Evolutionary conservation across 2,888 invertebrate genomes (phyloP), one percentile per base, ranked within the genome.

Genomic region (Patella pellucida): DNA sequence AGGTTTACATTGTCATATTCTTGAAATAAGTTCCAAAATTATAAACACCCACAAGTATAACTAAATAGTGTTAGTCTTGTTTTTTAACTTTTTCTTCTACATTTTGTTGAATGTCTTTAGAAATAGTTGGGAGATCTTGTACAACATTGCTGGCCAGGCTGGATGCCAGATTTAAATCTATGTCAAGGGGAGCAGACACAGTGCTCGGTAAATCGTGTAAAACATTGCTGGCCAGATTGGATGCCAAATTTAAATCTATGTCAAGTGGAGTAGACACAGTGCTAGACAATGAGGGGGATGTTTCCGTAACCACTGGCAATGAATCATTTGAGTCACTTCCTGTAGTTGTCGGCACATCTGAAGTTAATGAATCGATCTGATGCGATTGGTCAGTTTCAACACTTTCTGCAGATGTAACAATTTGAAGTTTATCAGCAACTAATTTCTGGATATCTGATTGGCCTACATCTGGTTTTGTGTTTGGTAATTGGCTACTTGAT

Each of bases 21-120:
- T 41, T 41, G 41, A 41, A 9, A 0, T 9, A 41, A 41, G 41
- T 41, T 41, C 41, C 41, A 41, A 41, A 31, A 41, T 41, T 9
- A 41, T 41, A 41, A 41, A 41, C 9, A 9, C 41, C 41, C 41
- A 7, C 41, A 41, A 41, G 0, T 41, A 68, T 3, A 73, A 67
- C 16, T n/a, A n/a, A n/a, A n/a, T n/a, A 19, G 2, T 15, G 27
- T 76, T 70, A 76, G 52, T 76, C 76, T 50, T 76, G 73, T 54
- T 76, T 76, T 71, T 73, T 76, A 15, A 76, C 70, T 9, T 54
- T 73, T 15, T 51, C 69, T 15, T 15, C 14, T 3, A n/a, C 15
- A 19, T 52, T 11, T n/a, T n/a, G 52, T 12, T 19, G 11, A 51
- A 41, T 9, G 14, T n/a, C 7, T 41, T n/a, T 51, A 51, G n/a